Conservation (phyloP, 2,797 vertebrate species). For the Bufotes viridis region DNA sequence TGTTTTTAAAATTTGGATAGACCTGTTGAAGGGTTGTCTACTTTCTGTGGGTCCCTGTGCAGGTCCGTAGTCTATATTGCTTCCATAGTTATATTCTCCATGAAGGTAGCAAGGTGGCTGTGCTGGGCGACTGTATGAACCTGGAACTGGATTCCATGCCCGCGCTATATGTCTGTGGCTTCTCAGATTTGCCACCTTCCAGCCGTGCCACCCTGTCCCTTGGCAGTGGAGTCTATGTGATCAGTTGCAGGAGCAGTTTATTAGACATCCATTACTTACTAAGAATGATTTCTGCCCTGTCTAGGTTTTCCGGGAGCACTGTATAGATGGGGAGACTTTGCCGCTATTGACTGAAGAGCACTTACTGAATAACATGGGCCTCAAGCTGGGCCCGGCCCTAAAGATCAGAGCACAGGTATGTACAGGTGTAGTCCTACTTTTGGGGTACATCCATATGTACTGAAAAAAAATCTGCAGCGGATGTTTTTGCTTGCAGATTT, state of each 20-base stretch:
- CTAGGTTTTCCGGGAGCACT: slow-evolving; percentile 96
- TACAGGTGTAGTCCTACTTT: background rate
- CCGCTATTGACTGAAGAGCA: slow-evolving; percentile 96
- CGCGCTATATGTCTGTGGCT: too few relatives aligned
- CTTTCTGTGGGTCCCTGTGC: background rate
- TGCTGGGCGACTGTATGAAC: too few relatives aligned
- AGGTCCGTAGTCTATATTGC: background rate
- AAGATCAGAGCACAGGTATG: slow-evolving; percentile 95
- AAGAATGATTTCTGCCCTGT: background rate
- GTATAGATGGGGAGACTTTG: slow-evolving; percentile 95
- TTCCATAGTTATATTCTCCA: background rate
- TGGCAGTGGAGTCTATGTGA: background rate
- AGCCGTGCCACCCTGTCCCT: background rate
- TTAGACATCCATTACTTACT: background rate
- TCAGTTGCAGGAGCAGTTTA: background rate
- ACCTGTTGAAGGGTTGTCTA: background rate
- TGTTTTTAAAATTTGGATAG: background rate
- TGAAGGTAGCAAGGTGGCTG: background rate
- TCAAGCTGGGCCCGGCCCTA: slow-evolving; percentile 94
- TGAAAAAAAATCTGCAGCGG: too few relatives aligned
- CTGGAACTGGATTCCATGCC: too few relatives aligned
- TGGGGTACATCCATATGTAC: too few relatives aligned
- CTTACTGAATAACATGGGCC: slow-evolving; percentile 94
- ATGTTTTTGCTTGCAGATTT: too few relatives aligned
- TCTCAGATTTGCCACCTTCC: background rate